phyloP scores from a whole-genome alignment of 92 coral and sea anemone species.

The Actinernus sp. region DNA sequence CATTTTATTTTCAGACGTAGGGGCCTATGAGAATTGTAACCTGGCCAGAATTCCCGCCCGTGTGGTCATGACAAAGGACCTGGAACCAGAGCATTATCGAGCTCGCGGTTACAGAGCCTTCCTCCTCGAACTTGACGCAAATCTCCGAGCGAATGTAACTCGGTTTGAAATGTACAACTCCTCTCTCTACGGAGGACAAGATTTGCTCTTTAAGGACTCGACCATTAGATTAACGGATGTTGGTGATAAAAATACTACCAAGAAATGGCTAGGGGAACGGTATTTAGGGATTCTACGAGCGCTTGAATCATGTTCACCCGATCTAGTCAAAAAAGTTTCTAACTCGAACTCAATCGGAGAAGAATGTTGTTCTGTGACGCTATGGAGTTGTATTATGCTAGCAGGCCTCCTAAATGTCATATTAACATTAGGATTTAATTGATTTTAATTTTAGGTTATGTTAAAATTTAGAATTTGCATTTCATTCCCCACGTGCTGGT shows the following conservation, averaged over 20 bases:
- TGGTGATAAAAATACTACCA: constrained; percentile 47
- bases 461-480: too few relatives aligned
- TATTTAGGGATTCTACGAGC: constrained; percentile 36
- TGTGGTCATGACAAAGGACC: constrained; percentile 51
- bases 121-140: constrained; percentile 40
- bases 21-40: constrained; percentile 51
- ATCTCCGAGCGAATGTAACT: constrained; percentile 9
- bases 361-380: too few relatives aligned
- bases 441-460: too few relatives aligned
- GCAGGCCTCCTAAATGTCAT: too few relatives aligned
- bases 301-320: constrained; percentile 35
- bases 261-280: constrained; percentile 56
- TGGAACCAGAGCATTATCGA: constrained; percentile 11
- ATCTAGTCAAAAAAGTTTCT: constrained; percentile 18
- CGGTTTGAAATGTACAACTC: constrained; percentile 50
- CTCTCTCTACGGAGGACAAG: constrained; percentile 37
- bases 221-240: constrained; percentile 49
- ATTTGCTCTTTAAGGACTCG: constrained; percentile 54
- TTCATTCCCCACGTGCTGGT: too few relatives aligned
- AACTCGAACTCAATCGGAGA: too few relatives aligned
- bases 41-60: constrained; percentile 76
- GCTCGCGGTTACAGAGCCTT: constrained; percentile 11
- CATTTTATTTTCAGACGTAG: constrained; percentile 62
- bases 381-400: too few relatives aligned
- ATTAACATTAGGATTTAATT: too few relatives aligned